Evolutionary conservation across 2,113 vertebrate species (phyloP).

Genomic region (Orientallactaga bullata): DNA sequence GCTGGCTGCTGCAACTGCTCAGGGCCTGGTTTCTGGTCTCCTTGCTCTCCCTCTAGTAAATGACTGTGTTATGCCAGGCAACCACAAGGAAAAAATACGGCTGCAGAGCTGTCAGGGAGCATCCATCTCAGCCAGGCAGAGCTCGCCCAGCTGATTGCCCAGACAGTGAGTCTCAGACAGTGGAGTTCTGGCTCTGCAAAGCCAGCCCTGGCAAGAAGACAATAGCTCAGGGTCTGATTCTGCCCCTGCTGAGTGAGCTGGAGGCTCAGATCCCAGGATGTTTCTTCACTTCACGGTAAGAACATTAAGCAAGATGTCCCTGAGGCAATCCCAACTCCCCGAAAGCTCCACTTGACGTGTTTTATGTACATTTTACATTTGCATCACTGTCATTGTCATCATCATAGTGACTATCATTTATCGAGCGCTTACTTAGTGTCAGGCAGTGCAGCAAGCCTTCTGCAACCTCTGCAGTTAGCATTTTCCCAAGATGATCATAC

Average conservation of each 20-base stretch:
- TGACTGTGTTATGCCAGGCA: conserved; percentile 82
- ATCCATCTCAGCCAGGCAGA: conserved; percentile 72
- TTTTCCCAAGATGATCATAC: not conserved
- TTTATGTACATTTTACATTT: not conserved
- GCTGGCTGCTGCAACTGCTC: conserved; percentile 68
- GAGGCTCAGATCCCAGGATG: not conserved
- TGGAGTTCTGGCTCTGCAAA: not conserved
- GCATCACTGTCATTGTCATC: not conserved
- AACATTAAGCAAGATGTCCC: conserved; percentile 9
- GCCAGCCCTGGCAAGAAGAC: not conserved
- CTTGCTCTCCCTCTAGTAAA: conserved; percentile 77
- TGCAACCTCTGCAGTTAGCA: not conserved
- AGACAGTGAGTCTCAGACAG: conserved; percentile 51
- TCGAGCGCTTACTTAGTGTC: not conserved
- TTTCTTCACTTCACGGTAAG: conserved; percentile 16
- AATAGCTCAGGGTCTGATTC: not conserved
- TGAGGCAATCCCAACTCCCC: not conserved
- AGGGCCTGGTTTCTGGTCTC: conserved; percentile 63
- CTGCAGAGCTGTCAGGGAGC: conserved; percentile 79
- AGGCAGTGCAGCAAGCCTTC: not conserved
- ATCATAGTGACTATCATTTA: not conserved
- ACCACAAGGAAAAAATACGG: conserved; percentile 81
- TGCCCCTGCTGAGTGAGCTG: not conserved
- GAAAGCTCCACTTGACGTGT: not conserved
- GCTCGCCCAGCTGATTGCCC: conserved; percentile 61